Conservation (phyloP, 1,140 invertebrate species). For the Parasteatoda tepidariorum region DNA sequence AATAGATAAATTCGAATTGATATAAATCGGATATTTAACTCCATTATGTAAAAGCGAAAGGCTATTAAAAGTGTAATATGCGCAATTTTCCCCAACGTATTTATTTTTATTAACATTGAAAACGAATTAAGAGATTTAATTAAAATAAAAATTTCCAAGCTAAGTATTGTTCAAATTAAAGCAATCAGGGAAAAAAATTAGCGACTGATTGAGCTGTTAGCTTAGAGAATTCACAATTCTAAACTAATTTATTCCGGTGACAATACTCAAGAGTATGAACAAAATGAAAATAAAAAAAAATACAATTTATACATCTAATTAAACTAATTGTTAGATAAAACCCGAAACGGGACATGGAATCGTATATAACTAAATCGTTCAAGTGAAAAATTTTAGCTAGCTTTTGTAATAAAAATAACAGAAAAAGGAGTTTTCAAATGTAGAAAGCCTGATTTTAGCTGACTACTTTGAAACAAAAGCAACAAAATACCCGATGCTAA, state of each 20-base stretch:
- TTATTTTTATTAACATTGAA: no score
- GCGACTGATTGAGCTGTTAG: no score
- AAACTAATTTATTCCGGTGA: neutral
- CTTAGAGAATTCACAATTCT: no score
- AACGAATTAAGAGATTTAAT: no score
- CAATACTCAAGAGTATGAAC: neutral
- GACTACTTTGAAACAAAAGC: constrained; percentile 10
- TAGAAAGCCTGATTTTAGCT: constrained; percentile 22
- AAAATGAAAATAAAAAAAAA: neutral
- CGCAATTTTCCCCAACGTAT: no score
- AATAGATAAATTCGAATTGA: no score
- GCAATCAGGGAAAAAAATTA: no score
- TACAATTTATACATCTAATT: constrained; percentile 48
- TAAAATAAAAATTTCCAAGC: no score
- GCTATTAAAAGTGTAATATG: no score
- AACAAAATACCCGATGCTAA: constrained; percentile 49
- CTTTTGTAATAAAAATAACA: neutral
- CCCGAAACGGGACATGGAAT: neutral
- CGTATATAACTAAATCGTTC: neutral
- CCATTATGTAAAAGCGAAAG: no score
- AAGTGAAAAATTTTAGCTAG: constrained; percentile 4
- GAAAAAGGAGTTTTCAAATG: neutral
- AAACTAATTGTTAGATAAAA: constrained; percentile 45
- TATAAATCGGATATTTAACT: no score
- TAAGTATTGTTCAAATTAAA: no score